Percentiles rank a stretch among this genome's conserved stretches.
Evolutionary conservation across 2,797 vertebrate species (phyloP).

Genomic region (Sebastes wilsoni): DNA sequence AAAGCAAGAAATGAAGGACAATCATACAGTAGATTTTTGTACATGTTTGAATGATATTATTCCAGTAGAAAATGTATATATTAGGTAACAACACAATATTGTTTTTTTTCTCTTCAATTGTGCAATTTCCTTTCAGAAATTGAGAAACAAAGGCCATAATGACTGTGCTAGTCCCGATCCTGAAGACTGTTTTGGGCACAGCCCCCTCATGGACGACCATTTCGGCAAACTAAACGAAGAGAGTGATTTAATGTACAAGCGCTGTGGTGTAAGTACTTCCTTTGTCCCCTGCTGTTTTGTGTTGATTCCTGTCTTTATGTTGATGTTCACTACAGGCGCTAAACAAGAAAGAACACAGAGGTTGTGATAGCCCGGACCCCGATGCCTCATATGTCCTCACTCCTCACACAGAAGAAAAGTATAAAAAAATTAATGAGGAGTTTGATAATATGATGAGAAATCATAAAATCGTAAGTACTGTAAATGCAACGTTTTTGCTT

Average conservation of each 20-base stretch:
- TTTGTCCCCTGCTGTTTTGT: slow-evolving; percentile 93
- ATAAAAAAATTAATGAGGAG: slow-evolving; percentile 99
- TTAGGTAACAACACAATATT: slow-evolving; percentile 39
- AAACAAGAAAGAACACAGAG: slow-evolving; percentile 99
- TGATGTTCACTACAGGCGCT: slow-evolving; percentile 98
- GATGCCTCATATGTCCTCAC: slow-evolving; percentile 99
- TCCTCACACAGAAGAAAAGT: slow-evolving; percentile 99
- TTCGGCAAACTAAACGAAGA: slow-evolving; percentile 99
- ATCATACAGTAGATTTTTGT: not conserved
- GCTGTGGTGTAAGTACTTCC: slow-evolving; percentile 99
- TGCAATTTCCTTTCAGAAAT: slow-evolving; percentile 99
- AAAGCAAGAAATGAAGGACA: not conserved
- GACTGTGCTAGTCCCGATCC: slow-evolving; percentile 99
- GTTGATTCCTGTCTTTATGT: slow-evolving; percentile 99
- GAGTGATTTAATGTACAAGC: slow-evolving; percentile 99
- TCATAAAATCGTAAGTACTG: slow-evolving; percentile 99
- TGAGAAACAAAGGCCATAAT: slow-evolving; percentile 99
- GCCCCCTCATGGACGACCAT: slow-evolving; percentile 99
- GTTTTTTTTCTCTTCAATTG: slow-evolving; percentile 88
- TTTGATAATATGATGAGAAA: slow-evolving; percentile 99
- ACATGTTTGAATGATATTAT: not conserved
- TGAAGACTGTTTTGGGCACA: slow-evolving; percentile 99
- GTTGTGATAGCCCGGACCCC: slow-evolving; percentile 99
- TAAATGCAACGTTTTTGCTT: slow-evolving; percentile 84
- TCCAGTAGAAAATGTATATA: slow-evolving; percentile 14